Conservation (phyloP, 2,888 invertebrate species). For the Dioctria rufipes region DNA sequence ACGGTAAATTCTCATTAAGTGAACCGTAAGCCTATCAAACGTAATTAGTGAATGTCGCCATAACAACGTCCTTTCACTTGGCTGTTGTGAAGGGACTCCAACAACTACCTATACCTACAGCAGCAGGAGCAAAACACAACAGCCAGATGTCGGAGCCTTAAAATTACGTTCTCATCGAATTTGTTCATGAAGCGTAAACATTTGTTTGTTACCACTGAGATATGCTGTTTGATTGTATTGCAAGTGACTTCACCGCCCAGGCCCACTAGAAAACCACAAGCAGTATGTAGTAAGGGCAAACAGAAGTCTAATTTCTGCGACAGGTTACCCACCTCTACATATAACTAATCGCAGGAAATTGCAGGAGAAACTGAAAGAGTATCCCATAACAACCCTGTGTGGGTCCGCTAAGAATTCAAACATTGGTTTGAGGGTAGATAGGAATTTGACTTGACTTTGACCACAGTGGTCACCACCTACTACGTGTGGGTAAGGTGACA, state of each 20-base stretch:
- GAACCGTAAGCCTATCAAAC: constrained; percentile 51
- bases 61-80: constrained; percentile 45
- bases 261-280: not conserved
- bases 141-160: constrained; percentile 44
- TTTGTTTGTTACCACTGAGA: constrained; percentile 44
- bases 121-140: not conserved
- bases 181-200: constrained; percentile 46
- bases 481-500: not conserved
- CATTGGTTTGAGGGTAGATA: not conserved
- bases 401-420: not conserved
- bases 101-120: not conserved
- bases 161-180: constrained; percentile 43
- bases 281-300: constrained; percentile 10
- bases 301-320: constrained; percentile 29
- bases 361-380: not conserved
- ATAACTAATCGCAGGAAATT: not conserved
- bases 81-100: constrained; percentile 36
- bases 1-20: constrained; percentile 50
- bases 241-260: constrained; percentile 10
- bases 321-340: constrained; percentile 12
- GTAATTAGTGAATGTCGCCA: constrained; percentile 50
- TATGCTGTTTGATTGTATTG: constrained; percentile 47
- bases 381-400: not conserved
- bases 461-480: not conserved
- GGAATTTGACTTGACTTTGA: constrained; percentile 20